Base-by-base conservation (phyloP, 2,888 invertebrate species). In the Protonemura montana region DNA sequence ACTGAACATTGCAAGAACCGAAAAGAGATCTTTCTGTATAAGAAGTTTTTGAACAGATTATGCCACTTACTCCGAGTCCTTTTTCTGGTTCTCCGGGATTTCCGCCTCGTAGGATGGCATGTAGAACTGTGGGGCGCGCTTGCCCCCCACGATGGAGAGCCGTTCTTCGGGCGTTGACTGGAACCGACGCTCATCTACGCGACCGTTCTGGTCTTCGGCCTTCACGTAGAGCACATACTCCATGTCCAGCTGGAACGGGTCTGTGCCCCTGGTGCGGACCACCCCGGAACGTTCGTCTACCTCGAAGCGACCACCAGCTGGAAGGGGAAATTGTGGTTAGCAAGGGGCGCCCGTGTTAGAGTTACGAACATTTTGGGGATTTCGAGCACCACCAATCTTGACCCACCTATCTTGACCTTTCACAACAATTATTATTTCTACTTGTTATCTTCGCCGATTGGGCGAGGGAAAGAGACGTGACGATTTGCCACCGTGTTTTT, bases 121-220 rank as follows among this genome's bases (percentile, higher is more conserved):
- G 91, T 98, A 98, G 93, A 99, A 99, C 92, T 99, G 99, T 0
- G 99, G 99, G 0, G 98, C 97, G 59, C 99, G 93, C 90, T 98
- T 98, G 87, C 99, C 99, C n/a, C 98, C 99, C 28, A 98, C 97
- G 90, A 99, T 98, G 88, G 97, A 97, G 86, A 98, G 92, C 13
- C 98, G 94, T 90, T 98, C 98, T 91, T 98, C 98, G 21, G 96
- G 96, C 13, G 98, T 98, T 13, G 97, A 96, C 92, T 98, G 98
- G 91, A 95, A 98, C 86, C 96, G 93, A 85, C 96, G 93, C 91
- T 98, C 98, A 90, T 97, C 97, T n/a, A 97, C 95, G 88, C 97
- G 94, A 25, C 98, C 98, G 90, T 97, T 98, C 92, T 97, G 98
- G 93, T 98, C 98, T 92, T 98, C 98, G 0, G 98, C 98, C 91